phyloP scores from a whole-genome alignment of 2,113 vertebrate genomes.

The Oryzias woworae region DNA sequence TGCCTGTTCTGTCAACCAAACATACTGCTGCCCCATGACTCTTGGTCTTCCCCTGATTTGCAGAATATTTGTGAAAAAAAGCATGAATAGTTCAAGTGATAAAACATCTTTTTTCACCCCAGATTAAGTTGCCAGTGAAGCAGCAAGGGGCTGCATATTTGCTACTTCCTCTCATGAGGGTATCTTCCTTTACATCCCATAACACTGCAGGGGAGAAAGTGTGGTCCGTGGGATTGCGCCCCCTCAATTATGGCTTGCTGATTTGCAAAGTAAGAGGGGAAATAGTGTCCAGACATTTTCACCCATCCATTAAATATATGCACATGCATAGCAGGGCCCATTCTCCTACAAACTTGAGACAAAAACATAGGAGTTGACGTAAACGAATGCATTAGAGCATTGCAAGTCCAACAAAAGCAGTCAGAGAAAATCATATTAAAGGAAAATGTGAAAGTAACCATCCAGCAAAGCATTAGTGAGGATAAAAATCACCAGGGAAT shows the following conservation, averaged over 20 bases:
- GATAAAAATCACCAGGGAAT: too few species aligned
- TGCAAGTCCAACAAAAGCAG: too few species aligned
- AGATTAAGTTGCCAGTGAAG: constrained; percentile 52
- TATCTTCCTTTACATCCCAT: constrained; percentile 46
- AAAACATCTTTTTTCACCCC: constrained; percentile 31
- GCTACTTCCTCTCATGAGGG: constrained; percentile 64
- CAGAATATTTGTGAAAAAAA: constrained; percentile 48
- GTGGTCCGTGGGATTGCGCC: constrained; percentile 10
- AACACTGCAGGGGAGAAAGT: constrained; percentile 42
- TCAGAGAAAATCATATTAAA: too few species aligned
- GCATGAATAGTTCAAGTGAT: constrained; percentile 44
- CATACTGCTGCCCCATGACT: constrained; percentile 47
- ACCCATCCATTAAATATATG: constrained; percentile 44
- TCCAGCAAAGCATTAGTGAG: too few species aligned
- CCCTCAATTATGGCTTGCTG: constrained; percentile 32
- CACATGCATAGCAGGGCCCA: background rate
- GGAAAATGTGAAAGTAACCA: too few species aligned
- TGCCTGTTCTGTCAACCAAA: constrained; percentile 47
- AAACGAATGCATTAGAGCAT: background rate
- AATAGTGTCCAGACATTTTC: constrained; percentile 42
- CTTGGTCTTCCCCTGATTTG: constrained; percentile 53
- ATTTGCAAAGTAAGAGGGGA: constrained; percentile 24
- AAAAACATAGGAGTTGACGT: background rate
- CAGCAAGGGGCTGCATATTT: constrained; percentile 53
- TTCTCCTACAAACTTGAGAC: background rate